phyloP scores from a whole-genome alignment of 2,888 invertebrate species.

The Theretra japonica region DNA sequence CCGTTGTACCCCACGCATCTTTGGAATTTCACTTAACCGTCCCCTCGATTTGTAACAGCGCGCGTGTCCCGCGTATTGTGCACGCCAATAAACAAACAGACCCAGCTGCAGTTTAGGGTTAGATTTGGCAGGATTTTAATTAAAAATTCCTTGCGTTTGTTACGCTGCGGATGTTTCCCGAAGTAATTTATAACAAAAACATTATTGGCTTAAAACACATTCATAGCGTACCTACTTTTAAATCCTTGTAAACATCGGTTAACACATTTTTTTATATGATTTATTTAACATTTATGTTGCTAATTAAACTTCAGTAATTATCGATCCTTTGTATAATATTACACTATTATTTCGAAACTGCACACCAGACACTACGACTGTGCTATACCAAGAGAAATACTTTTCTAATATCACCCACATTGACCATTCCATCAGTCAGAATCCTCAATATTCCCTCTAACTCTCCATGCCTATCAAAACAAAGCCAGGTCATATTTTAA shows the following conservation, averaged over 20 bases:
- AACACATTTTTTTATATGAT: too few relatives aligned
- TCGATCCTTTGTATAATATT: too few relatives aligned
- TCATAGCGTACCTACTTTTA: too few relatives aligned
- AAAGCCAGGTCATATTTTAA: slow-evolving; percentile 23
- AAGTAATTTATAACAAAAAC: too few relatives aligned
- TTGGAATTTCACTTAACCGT: slow-evolving; percentile 44
- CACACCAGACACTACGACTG: too few relatives aligned
- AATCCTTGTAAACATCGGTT: too few relatives aligned
- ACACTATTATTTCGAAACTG: too few relatives aligned
- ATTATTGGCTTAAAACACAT: too few relatives aligned
- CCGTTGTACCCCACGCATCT: slow-evolving; percentile 29
- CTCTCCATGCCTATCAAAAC: slow-evolving; percentile 17
- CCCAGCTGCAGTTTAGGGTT: slow-evolving; percentile 57
- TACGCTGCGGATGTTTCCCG: neutral
- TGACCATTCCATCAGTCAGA: neutral
- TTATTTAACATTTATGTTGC: too few relatives aligned
- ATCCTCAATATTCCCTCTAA: neutral
- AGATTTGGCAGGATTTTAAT: slow-evolving; percentile 54
- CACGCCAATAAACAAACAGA: slow-evolving; percentile 46
- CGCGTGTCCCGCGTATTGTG: slow-evolving; percentile 47
- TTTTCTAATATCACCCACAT: too few relatives aligned
- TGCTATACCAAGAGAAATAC: too few relatives aligned
- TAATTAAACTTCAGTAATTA: too few relatives aligned
- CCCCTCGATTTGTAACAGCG: slow-evolving; percentile 34
- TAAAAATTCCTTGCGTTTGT: slow-evolving; percentile 48